A percentile compares a stretch with the other conserved stretches of the same genome.
phyloP scores from a whole-genome alignment of 1,140 invertebrate species.

The Nylanderia fulva region DNA sequence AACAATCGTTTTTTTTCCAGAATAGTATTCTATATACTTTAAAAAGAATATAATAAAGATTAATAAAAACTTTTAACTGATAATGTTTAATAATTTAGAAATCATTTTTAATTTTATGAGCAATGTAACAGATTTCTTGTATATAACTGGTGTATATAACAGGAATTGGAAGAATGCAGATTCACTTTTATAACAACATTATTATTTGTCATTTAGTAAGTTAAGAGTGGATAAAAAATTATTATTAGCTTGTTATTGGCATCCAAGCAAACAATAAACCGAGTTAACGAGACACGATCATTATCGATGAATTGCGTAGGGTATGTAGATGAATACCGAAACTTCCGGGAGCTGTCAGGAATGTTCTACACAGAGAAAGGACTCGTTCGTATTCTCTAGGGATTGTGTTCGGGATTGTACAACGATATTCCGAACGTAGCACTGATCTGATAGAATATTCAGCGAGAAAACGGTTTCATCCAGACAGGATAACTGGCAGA shows the following conservation, averaged over 20 bases:
- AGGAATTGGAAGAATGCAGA: slow-evolving; percentile 12
- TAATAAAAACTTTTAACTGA: not conserved
- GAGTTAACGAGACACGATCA: slow-evolving; percentile 35
- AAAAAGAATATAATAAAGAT: not conserved
- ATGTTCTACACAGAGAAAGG: slow-evolving; percentile 16
- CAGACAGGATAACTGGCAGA: not conserved
- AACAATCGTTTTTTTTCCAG: not conserved
- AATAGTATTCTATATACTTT: not conserved
- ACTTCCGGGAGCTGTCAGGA: not conserved
- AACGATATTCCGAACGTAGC: slow-evolving; percentile 23
- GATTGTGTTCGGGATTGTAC: not conserved
- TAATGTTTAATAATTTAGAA: not conserved
- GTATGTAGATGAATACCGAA: not conserved
- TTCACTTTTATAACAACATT: too few species aligned
- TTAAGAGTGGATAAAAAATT: too few species aligned
- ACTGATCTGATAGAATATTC: not conserved
- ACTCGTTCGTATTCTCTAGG: slow-evolving; percentile 27
- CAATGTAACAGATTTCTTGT: not conserved
- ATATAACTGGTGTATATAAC: not conserved
- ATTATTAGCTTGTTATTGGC: slow-evolving; percentile 12
- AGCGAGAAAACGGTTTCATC: not conserved
- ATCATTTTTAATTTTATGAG: not conserved
- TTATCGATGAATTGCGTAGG: too few species aligned
- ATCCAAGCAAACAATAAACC: slow-evolving; percentile 14
- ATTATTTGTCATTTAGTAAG: too few species aligned